Conservation (phyloP, 2,113 vertebrate genomes). For the Lamprotornis superbus region DNA sequence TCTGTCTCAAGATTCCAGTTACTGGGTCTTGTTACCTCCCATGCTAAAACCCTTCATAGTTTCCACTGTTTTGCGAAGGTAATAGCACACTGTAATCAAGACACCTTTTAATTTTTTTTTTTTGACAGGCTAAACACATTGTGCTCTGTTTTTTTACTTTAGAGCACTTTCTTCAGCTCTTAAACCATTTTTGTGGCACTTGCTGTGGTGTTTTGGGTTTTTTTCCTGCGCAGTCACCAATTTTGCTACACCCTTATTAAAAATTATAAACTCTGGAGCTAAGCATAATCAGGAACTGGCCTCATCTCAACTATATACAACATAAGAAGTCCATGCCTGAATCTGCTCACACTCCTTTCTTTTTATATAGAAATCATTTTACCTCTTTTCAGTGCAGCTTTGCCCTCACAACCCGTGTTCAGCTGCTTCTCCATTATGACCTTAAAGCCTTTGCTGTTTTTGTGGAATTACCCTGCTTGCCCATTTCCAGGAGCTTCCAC, state of each 20-base stretch:
- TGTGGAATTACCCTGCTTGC: neutral
- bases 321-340: neutral
- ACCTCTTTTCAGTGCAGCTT: neutral
- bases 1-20: neutral
- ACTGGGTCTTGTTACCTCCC: neutral
- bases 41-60: neutral
- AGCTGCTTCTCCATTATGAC: neutral
- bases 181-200: neutral
- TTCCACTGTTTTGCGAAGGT: neutral
- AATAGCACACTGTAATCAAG: neutral
- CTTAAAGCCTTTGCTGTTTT: neutral
- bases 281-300: neutral
- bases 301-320: neutral
- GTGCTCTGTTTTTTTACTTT: neutral
- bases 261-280: neutral
- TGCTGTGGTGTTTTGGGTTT: neutral
- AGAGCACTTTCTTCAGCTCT: neutral
- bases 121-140: neutral
- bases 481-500: neutral
- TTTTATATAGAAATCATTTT: neutral
- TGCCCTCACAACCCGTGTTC: neutral
- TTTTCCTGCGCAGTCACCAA: neutral
- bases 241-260: neutral
- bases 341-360: neutral
- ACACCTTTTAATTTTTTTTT: neutral